phyloP scores from a whole-genome alignment of 2,113 vertebrate species.

The Engraulis encrasicolus region DNA sequence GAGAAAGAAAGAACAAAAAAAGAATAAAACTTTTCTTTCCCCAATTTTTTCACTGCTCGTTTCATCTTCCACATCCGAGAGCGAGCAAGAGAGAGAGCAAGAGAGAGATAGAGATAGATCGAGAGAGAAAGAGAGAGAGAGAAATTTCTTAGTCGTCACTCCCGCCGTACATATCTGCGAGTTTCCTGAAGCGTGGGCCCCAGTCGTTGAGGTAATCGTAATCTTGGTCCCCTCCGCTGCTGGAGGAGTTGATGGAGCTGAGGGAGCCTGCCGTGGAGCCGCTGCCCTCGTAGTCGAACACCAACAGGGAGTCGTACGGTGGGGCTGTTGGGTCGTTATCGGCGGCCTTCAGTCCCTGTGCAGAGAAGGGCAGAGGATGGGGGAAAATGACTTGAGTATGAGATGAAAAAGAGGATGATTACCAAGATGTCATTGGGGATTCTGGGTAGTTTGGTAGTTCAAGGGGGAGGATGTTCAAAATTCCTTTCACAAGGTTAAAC shows the following conservation, averaged over 20 bases:
- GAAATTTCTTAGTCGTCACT: constrained; percentile 84
- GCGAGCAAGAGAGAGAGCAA: no score
- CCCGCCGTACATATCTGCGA: constrained; percentile 98
- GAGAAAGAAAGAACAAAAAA: constrained; percentile 35
- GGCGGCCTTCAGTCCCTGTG: constrained; percentile 94
- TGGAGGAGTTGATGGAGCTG: constrained; percentile 97
- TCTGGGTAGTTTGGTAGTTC: background rate
- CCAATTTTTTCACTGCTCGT: constrained; percentile 37
- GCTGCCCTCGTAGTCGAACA: constrained; percentile 98
- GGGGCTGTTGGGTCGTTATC: constrained; percentile 97
- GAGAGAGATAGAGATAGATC: no score
- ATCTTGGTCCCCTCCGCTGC: constrained; percentile 97
- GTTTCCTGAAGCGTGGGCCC: constrained; percentile 97
- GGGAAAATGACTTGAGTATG: background rate
- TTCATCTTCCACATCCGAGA: constrained; percentile 27
- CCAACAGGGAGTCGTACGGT: constrained; percentile 95
- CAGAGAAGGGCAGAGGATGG: constrained; percentile 40
- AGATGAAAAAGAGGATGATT: constrained; percentile 7
- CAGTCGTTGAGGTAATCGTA: constrained; percentile 99
- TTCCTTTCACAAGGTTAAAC: constrained; percentile 3
- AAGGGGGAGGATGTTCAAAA: constrained; percentile 10
- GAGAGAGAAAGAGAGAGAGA: constrained; percentile 31
- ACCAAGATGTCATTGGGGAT: background rate
- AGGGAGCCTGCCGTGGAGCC: constrained; percentile 95
- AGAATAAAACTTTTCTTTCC: background rate